A percentile compares a stretch with the other conserved stretches of the same genome.
phyloP scores from a whole-genome alignment of 2,888 invertebrate genomes.

The Luffia ferchaultella region DNA sequence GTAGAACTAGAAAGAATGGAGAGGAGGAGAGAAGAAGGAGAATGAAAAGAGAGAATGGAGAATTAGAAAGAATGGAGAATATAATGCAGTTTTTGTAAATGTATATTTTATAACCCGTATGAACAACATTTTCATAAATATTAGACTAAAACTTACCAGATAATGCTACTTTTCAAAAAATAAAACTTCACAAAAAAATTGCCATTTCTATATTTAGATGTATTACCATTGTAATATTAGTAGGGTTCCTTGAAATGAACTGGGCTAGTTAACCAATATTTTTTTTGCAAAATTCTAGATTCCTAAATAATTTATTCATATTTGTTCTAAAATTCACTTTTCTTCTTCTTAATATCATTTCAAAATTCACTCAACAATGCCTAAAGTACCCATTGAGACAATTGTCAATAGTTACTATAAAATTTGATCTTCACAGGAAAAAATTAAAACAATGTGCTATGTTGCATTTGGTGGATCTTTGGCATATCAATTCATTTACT shows the following conservation, averaged over 20 bases:
- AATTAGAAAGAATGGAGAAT: neutral
- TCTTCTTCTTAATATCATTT: neutral
- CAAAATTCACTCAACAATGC: neutral
- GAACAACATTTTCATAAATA: too few relatives aligned
- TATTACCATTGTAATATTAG: too few relatives aligned
- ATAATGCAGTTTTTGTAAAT: too few relatives aligned
- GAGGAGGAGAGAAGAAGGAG: neutral
- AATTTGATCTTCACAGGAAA: constrained; percentile 56
- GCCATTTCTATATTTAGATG: too few relatives aligned
- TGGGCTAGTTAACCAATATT: too few relatives aligned
- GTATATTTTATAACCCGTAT: too few relatives aligned
- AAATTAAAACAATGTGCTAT: constrained; percentile 71
- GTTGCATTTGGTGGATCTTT: constrained; percentile 72
- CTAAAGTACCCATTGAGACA: neutral
- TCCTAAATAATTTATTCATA: too few relatives aligned
- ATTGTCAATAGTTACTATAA: neutral
- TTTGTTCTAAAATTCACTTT: neutral
- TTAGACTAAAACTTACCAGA: too few relatives aligned
- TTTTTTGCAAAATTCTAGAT: too few relatives aligned
- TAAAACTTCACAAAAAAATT: too few relatives aligned
- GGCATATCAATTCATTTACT: constrained; percentile 72
- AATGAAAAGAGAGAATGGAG: neutral
- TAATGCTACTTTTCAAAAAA: too few relatives aligned
- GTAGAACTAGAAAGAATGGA: neutral
- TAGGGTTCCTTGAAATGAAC: too few relatives aligned